These are phyloP conservation scores for Ridgeia piscesae DNA, from an alignment of 1,140 invertebrate species.

Conservation along the genomic window DNA sequence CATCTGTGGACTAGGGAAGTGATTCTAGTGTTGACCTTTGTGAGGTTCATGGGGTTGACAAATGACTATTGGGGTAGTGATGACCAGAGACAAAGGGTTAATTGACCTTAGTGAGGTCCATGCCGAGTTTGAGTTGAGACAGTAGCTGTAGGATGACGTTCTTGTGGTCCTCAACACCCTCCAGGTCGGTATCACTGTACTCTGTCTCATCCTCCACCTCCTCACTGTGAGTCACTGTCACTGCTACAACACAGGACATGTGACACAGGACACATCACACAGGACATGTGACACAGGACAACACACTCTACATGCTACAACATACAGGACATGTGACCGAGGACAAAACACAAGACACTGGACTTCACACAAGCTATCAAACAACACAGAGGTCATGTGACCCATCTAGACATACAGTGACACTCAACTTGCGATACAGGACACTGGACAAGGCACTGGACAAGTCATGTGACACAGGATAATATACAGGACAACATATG, in stretches of 20 bases:
- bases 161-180: conserved; percentile 61
- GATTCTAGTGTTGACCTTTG: not conserved
- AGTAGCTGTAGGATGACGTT: conserved; percentile 63
- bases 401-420: too few relatives aligned
- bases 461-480: not conserved
- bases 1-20: not conserved
- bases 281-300: too few relatives aligned
- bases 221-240: conserved; percentile 47
- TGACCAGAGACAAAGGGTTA: not conserved
- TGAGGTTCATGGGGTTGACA: not conserved
- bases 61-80: too few relatives aligned
- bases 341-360: too few relatives aligned
- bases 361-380: too few relatives aligned
- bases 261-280: too few relatives aligned
- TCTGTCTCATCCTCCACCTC: conserved; percentile 56
- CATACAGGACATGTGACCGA: too few relatives aligned
- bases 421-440: too few relatives aligned
- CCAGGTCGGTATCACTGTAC: conserved; percentile 55
- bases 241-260: conserved; percentile 13
- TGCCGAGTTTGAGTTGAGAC: conserved; percentile 63
- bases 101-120: conserved; percentile 63
- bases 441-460: not conserved
- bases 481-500: not conserved
- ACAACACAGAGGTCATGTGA: too few relatives aligned
- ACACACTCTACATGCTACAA: too few relatives aligned